phyloP scores from a whole-genome alignment of 2,113 vertebrate genomes.

The Halichoeres trimaculatus region DNA sequence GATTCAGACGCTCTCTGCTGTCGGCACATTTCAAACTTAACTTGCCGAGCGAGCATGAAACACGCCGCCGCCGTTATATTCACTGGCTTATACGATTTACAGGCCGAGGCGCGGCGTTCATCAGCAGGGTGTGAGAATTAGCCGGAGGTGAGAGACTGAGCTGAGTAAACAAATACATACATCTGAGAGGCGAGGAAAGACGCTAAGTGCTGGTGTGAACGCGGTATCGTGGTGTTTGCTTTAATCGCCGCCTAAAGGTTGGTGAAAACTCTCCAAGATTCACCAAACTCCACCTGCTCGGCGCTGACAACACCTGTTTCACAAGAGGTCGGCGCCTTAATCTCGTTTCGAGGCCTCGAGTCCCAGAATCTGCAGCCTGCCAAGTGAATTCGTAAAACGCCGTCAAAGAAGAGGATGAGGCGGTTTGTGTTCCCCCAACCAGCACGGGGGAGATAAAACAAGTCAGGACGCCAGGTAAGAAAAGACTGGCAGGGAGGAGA shows the following conservation, averaged over 20 bases:
- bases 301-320: conserved; percentile 62
- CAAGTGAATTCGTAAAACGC: conserved; percentile 57
- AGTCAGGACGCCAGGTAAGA: conserved; percentile 57
- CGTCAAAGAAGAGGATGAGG: conserved; percentile 69
- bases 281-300: conserved; percentile 46
- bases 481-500: conserved; percentile 36
- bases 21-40: conserved; percentile 19
- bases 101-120: conserved; percentile 27
- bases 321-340: conserved; percentile 49
- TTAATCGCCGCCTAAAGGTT: no score
- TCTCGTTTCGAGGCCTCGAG: conserved; percentile 56
- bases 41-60: conserved; percentile 61
- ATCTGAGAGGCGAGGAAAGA: conserved; percentile 37
- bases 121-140: conserved; percentile 75
- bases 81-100: conserved; percentile 61
- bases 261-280: no score
- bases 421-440: conserved; percentile 66
- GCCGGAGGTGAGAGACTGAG: conserved; percentile 69
- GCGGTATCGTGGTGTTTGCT: background rate
- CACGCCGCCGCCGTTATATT: conserved; percentile 12
- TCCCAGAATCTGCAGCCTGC: conserved; percentile 39
- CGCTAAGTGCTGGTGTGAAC: conserved; percentile 6
- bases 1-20: background rate
- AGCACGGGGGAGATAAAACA: conserved; percentile 61
- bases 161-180: conserved; percentile 57